Conservation (phyloP, 2,797 vertebrate genomes). For the Bryconaethiops microstoma region DNA sequence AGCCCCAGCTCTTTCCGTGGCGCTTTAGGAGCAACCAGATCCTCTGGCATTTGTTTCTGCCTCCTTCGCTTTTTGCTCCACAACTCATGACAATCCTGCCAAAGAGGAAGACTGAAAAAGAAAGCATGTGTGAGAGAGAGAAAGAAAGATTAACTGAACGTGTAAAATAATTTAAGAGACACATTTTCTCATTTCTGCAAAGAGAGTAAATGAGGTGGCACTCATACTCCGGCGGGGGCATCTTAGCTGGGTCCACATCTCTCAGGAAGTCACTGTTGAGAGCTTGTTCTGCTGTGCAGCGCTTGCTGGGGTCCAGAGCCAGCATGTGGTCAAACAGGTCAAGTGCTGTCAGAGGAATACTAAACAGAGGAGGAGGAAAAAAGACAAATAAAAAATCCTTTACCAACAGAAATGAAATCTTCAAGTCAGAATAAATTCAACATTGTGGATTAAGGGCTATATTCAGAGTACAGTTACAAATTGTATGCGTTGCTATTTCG, state of each 20-base stretch:
- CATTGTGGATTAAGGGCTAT: background rate
- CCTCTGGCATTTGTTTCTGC: conserved; percentile 96
- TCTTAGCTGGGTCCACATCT: conserved; percentile 95
- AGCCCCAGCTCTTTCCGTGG: conserved; percentile 93
- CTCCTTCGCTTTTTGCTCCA: conserved; percentile 98
- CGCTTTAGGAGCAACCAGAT: conserved; percentile 85
- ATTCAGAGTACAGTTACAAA: too few species aligned
- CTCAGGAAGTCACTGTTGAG: conserved; percentile 92
- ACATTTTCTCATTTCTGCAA: background rate
- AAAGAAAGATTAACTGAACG: background rate
- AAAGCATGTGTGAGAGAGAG: background rate
- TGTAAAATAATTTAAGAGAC: background rate
- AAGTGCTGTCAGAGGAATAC: conserved; percentile 90
- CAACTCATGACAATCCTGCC: conserved; percentile 98
- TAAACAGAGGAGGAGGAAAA: conserved; percentile 57
- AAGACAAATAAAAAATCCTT: background rate
- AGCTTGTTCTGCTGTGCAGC: conserved; percentile 94
- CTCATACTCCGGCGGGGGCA: conserved; percentile 98
- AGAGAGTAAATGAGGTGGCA: background rate
- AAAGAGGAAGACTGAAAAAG: conserved; percentile 87
- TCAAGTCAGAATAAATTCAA: background rate
- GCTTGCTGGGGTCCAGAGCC: conserved; percentile 94
- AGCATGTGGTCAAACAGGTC: conserved; percentile 98
- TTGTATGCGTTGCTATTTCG: too few species aligned
- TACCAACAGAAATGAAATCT: background rate